phyloP scores from a whole-genome alignment of 2,888 invertebrate genomes.

The Catotricha subobsoleta region DNA sequence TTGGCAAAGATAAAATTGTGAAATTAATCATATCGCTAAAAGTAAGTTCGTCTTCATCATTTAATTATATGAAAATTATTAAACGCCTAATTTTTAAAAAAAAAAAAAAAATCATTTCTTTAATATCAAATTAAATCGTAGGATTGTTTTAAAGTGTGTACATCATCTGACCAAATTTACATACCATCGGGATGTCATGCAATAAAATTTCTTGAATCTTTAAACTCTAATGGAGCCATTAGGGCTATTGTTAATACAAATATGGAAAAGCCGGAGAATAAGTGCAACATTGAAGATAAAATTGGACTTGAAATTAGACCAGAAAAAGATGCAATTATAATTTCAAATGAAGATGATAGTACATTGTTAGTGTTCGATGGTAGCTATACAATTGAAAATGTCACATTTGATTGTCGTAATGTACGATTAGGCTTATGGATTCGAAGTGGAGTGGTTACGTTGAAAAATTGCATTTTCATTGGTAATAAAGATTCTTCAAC shows the following conservation, averaged over 20 bases:
- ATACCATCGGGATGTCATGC: conserved; percentile 33
- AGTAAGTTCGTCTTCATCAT: conserved; percentile 13
- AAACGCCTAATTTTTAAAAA: background rate
- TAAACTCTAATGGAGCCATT: conserved; percentile 33
- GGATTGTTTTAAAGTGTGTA: conserved; percentile 22
- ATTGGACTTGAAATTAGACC: background rate
- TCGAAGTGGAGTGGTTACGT: conserved; percentile 30
- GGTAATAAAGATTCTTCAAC: conserved; percentile 33
- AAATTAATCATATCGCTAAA: conserved; percentile 28
- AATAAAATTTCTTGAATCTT: conserved; percentile 32
- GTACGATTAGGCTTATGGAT: conserved; percentile 34
- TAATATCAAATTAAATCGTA: conserved; percentile 8
- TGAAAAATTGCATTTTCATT: conserved; percentile 34
- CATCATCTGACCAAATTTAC: conserved; percentile 31
- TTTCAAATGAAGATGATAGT: conserved; percentile 32
- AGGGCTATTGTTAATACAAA: conserved; percentile 18
- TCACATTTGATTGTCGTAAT: conserved; percentile 34
- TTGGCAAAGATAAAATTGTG: conserved; percentile 24
- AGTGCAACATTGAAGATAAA: conserved; percentile 8
- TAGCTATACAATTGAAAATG: conserved; percentile 33
- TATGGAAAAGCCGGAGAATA: too few relatives aligned
- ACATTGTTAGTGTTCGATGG: conserved; percentile 34
- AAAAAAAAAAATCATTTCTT: conserved; percentile 14
- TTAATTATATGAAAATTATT: conserved; percentile 1
- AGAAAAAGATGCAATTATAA: conserved; percentile 19